Percentiles rank a stretch among this genome's conserved stretches.
Evolutionary conservation across 1,140 invertebrate species (phyloP).

Genomic region (Monomorium pharaonis): DNA sequence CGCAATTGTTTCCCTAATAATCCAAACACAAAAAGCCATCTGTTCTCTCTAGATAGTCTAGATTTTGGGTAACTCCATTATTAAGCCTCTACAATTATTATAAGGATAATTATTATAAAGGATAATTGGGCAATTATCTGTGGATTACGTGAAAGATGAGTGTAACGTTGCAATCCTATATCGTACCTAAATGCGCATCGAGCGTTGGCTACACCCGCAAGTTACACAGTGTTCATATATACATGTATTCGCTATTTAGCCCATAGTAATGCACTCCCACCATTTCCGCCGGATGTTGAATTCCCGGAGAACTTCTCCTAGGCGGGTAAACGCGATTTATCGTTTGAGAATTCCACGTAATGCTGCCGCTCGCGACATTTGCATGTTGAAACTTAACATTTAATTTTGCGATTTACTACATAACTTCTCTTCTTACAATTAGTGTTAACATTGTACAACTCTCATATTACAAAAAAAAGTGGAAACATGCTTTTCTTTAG

Average conservation of each 20-base stretch:
- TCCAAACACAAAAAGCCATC: slow-evolving; percentile 18
- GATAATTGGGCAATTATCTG: slow-evolving; percentile 51
- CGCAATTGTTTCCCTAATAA: neutral
- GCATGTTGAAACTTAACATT: slow-evolving; percentile 7
- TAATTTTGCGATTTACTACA: neutral
- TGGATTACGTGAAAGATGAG: slow-evolving; percentile 64
- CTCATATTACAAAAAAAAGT: neutral
- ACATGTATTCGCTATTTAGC: neutral
- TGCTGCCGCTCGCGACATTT: neutral
- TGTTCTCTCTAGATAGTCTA: neutral
- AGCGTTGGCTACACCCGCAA: neutral
- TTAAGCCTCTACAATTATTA: slow-evolving; percentile 53
- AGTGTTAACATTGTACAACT: neutral
- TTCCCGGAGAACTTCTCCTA: slow-evolving; percentile 34
- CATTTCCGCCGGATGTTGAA: slow-evolving; percentile 66
- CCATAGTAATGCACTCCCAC: slow-evolving; percentile 43
- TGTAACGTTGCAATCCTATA: slow-evolving; percentile 29
- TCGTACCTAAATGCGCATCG: neutral
- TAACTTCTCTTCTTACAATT: neutral
- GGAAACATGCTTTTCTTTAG: neutral
- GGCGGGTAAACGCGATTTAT: slow-evolving; percentile 41
- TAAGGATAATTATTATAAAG: slow-evolving; percentile 44
- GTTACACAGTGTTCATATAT: neutral
- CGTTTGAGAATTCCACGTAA: neutral
- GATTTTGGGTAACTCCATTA: neutral